Conservation (phyloP, 1,140 invertebrate species). For the Leptinotarsa defecta region DNA sequence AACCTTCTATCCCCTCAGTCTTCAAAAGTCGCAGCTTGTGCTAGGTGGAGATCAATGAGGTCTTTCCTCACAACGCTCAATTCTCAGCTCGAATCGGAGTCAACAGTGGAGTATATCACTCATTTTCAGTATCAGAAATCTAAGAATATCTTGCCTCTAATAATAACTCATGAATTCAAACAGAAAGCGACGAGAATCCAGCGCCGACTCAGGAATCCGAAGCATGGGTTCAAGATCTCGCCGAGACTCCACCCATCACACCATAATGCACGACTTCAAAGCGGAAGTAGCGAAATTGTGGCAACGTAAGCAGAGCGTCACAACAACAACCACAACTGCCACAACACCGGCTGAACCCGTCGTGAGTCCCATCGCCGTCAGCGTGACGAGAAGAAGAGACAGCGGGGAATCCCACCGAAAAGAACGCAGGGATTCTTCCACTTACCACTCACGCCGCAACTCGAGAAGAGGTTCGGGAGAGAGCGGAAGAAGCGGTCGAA, state of each 20-base stretch:
- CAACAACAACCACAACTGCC: slow-evolving; percentile 39
- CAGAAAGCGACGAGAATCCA: slow-evolving; percentile 77
- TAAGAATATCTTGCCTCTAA: too few relatives aligned
- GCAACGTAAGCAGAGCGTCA: slow-evolving; percentile 65
- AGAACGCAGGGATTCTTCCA: slow-evolving; percentile 54
- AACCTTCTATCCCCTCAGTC: too few relatives aligned
- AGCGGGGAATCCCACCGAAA: slow-evolving; percentile 58
- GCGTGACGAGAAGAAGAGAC: slow-evolving; percentile 58
- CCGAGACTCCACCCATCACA: slow-evolving; percentile 66
- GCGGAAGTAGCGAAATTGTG: slow-evolving; percentile 73
- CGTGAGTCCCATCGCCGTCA: slow-evolving; percentile 53
- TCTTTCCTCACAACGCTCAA: too few relatives aligned
- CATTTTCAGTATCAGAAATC: too few relatives aligned
- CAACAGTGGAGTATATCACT: too few relatives aligned
- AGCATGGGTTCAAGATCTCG: slow-evolving; percentile 72
- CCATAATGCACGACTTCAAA: slow-evolving; percentile 69
- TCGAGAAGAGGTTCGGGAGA: slow-evolving; percentile 69
- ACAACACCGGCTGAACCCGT: slow-evolving; percentile 47
- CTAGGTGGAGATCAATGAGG: too few relatives aligned
- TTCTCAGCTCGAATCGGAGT: too few relatives aligned
- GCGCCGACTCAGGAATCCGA: slow-evolving; percentile 80
- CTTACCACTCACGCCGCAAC: slow-evolving; percentile 47
- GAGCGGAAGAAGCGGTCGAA: slow-evolving; percentile 64
- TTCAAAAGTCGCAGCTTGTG: too few relatives aligned
- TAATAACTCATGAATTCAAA: not conserved